Base-by-base conservation (phyloP, 2,113 vertebrate species). In the Marcusenius ussheri region DNA sequence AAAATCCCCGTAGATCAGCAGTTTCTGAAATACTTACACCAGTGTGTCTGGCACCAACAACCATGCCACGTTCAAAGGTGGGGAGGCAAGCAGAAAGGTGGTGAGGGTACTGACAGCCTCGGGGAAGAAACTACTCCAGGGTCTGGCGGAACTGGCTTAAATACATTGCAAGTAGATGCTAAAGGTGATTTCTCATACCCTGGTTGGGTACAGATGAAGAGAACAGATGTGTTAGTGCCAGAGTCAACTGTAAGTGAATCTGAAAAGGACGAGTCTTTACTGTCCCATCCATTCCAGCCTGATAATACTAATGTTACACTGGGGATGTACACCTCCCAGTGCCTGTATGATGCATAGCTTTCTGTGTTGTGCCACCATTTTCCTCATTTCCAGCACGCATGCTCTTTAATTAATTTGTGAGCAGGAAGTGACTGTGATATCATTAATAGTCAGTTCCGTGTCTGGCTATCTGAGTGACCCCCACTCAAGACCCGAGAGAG, bases 141-240 rank as follows among this genome's bases (percentile, higher is more conserved):
- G 56, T 58, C 56, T 9, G 7, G 56, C 56, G n/a, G 56, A 58
- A 24, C 21, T n/a, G 2, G 21, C 56, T 24, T 58, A n/a, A n/a
- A n/a, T 7, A 58, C 21, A 58, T 58, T 58, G 56, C 56, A 58
- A 2, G n/a, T 74, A 88, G 21, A 91, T 93, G 91, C 92, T 91
- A 91, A 91, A 93, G 92, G 91, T 93, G 93, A 93, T 93, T 93
- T 92, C 91, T 91, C 27, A 91, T 91, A 91, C 92, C 66, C 90
- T 90, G 90, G 92, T 89, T 90, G 91, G 91, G 93, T 91, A 91
- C 89, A 91, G 91, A 92, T 89, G 56, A 88, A 83, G 58, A 91
- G 90, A 93, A 93, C 92, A 31, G 56, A 62, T 62, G 39, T 62
- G 49, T 35, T 39, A 53, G 53, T 42, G 88, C 3, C 21, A 62